phyloP scores from a whole-genome alignment of 30 jellyfish, hydroid and myxozoan genomes.

The Hydractinia symbiolongicarpus region DNA sequence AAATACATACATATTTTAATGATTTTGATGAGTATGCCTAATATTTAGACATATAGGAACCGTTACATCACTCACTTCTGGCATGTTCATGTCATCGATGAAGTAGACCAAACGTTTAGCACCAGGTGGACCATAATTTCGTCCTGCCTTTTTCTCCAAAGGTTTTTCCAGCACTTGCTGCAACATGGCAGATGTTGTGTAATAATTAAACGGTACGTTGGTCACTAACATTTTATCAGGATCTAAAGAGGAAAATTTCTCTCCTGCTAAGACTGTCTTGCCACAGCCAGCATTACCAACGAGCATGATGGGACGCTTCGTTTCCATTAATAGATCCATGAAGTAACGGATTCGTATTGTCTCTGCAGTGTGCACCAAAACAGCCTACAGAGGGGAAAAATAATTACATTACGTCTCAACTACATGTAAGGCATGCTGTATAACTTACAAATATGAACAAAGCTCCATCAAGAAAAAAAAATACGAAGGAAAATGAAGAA shows the following conservation, averaged over 20 bases:
- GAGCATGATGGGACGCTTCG: slow-evolving; percentile 86
- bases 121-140: slow-evolving; percentile 99
- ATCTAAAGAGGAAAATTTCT: slow-evolving; percentile 86
- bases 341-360: slow-evolving; percentile 90
- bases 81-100: slow-evolving; percentile 99
- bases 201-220: slow-evolving; percentile 91
- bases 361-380: slow-evolving; percentile 94
- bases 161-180: slow-evolving; percentile 95
- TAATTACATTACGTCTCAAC: no score
- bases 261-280: slow-evolving; percentile 96
- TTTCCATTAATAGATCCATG: slow-evolving; percentile 82
- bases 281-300: slow-evolving; percentile 99
- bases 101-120: slow-evolving; percentile 79
- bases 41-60: no score
- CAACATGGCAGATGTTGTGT: slow-evolving; percentile 96
- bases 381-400: slow-evolving; percentile 52
- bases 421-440: no score
- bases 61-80: slow-evolving; percentile 49
- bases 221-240: slow-evolving; percentile 93
- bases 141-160: slow-evolving; percentile 95
- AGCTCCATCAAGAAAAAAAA: not conserved
- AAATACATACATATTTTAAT: not conserved
- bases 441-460: no score
- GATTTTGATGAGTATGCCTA: no score
- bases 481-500: not conserved